These are phyloP conservation scores for Chromis chromis DNA, from an alignment of 2,797 vertebrate genomes.

Conservation along the genomic window DNA sequence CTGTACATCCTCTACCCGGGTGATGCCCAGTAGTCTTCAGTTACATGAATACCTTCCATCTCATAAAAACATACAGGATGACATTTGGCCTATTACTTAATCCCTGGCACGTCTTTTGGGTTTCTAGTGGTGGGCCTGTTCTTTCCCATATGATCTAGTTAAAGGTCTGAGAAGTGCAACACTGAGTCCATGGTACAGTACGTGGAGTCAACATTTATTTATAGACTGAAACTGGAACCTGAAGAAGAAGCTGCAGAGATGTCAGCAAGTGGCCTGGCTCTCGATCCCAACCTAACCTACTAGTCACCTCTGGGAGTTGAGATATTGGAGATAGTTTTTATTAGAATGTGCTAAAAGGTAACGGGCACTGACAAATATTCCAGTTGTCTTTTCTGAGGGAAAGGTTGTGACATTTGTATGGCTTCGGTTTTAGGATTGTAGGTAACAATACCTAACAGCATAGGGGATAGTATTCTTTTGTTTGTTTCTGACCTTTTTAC, in stretches of 20 bases:
- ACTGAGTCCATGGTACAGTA: conserved; percentile 45
- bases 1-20: conserved; percentile 43
- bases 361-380: neutral
- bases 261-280: conserved; percentile 65
- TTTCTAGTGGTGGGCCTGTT: conserved; percentile 53
- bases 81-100: conserved; percentile 73
- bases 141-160: conserved; percentile 58
- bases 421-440: neutral
- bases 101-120: conserved; percentile 46
- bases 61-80: conserved; percentile 51
- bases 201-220: conserved; percentile 79
- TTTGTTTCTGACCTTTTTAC: conserved; percentile 35
- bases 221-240: conserved; percentile 83
- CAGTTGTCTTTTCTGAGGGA: conserved; percentile 8
- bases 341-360: conserved; percentile 14
- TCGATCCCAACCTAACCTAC: conserved; percentile 63
- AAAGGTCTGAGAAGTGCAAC: conserved; percentile 52
- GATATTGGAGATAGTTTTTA: conserved; percentile 28
- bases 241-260: conserved; percentile 73
- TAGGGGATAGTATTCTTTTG: conserved; percentile 8
- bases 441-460: neutral
- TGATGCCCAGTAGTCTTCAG: conserved; percentile 37
- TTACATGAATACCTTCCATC: conserved; percentile 44
- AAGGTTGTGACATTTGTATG: conserved; percentile 27
- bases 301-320: conserved; percentile 47